Evolutionary conservation across 2,797 vertebrate genomes (phyloP).

Genomic region (Leptoclinus maculatus): DNA sequence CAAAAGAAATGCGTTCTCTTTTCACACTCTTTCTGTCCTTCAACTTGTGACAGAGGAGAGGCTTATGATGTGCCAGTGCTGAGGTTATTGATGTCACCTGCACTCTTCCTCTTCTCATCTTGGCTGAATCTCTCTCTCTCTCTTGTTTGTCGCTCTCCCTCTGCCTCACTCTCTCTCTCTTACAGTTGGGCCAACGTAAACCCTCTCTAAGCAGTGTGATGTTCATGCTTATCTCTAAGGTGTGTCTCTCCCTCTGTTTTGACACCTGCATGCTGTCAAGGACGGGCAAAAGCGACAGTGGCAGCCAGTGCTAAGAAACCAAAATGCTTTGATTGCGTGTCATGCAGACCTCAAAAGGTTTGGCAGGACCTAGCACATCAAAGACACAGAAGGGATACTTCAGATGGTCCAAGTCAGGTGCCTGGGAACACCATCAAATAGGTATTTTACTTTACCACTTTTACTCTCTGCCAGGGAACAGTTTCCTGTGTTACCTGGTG

Average conservation of each 20-base stretch:
- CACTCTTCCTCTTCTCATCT: conserved; percentile 30
- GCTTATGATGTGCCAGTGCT: conserved; percentile 19
- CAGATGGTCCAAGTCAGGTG: conserved; percentile 27
- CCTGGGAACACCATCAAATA: not conserved
- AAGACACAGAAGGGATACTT: conserved; percentile 43
- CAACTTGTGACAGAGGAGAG: conserved; percentile 16
- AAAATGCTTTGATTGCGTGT: conserved; percentile 61
- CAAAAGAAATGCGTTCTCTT: conserved; percentile 11
- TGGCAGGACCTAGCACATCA: conserved; percentile 61
- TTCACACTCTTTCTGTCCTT: conserved; percentile 21
- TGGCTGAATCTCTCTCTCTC: conserved; percentile 20
- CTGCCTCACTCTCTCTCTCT: not conserved
- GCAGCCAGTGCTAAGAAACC: conserved; percentile 51
- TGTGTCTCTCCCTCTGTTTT: conserved; percentile 46
- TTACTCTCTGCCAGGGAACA: conserved; percentile 10
- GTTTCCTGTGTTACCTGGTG: not conserved
- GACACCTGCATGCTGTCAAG: conserved; percentile 69
- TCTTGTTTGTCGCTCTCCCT: conserved; percentile 5
- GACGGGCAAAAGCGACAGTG: conserved; percentile 52
- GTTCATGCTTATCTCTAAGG: conserved; percentile 50
- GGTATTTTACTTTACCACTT: conserved; percentile 28
- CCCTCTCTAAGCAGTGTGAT: conserved; percentile 3
- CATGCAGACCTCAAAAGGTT: conserved; percentile 62
- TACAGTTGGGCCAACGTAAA: conserved; percentile 6
- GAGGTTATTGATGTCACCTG: conserved; percentile 46